phyloP scores from a whole-genome alignment of 2,797 vertebrate species.

The Siniperca undulata region DNA sequence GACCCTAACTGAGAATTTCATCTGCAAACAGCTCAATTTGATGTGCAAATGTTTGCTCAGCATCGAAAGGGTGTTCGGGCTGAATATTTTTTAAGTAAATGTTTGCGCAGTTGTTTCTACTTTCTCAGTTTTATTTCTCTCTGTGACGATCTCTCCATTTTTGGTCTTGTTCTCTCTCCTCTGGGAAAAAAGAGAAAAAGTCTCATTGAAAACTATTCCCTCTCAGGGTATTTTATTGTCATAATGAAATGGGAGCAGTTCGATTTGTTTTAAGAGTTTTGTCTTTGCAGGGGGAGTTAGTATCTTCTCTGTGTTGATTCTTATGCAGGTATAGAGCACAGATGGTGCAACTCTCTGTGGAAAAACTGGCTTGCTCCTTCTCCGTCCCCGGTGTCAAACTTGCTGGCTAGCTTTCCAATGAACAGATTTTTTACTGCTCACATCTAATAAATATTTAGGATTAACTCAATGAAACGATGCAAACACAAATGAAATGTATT shows the following conservation, averaged over 20 bases:
- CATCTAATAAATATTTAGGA: constrained; percentile 85
- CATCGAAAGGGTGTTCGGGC: constrained; percentile 70
- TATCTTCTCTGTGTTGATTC: constrained; percentile 49
- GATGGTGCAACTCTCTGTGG: constrained; percentile 67
- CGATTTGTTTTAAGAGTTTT: constrained; percentile 43
- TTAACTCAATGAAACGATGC: constrained; percentile 83
- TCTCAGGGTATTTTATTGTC: constrained; percentile 23
- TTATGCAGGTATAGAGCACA: constrained; percentile 57
- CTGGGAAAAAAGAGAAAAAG: not conserved
- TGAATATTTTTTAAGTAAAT: constrained; percentile 77
- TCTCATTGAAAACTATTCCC: constrained; percentile 29
- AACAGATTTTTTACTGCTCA: constrained; percentile 81
- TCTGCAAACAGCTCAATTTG: constrained; percentile 81
- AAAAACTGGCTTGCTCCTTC: constrained; percentile 58
- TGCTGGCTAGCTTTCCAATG: constrained; percentile 67
- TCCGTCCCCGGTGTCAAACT: constrained; percentile 70
- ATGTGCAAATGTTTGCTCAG: constrained; percentile 82
- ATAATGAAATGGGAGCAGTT: constrained; percentile 38
- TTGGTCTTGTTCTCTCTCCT: constrained; percentile 30
- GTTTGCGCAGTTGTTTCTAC: constrained; percentile 74
- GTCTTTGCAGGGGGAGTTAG: constrained; percentile 20
- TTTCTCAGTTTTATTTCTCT: constrained; percentile 65
- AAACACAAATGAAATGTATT: constrained; percentile 85
- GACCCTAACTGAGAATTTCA: constrained; percentile 82
- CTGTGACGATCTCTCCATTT: constrained; percentile 18